phyloP scores from a whole-genome alignment of 1,140 invertebrate genomes.

The Rhopalosiphum padi region DNA sequence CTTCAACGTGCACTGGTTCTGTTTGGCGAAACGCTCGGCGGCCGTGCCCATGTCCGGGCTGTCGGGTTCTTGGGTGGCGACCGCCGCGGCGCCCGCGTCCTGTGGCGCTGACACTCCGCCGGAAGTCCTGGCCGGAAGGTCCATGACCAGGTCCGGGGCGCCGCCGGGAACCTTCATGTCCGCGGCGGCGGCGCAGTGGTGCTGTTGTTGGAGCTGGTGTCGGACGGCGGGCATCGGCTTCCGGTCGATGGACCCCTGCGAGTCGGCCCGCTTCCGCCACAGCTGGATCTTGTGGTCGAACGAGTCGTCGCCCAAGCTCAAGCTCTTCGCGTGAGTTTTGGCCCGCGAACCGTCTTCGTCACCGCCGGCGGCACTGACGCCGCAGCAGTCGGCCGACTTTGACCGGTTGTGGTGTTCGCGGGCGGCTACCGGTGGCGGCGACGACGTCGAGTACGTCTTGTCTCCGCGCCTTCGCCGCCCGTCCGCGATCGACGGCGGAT shows the following conservation, averaged over 20 bases:
- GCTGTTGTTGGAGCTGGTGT: neutral
- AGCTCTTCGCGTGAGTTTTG: slow-evolving; percentile 65
- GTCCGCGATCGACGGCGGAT: slow-evolving; percentile 1
- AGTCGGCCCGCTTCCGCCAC: slow-evolving; percentile 70
- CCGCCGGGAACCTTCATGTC: neutral
- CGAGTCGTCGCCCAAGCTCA: slow-evolving; percentile 64
- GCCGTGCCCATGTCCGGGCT: slow-evolving; percentile 76
- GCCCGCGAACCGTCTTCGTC: slow-evolving; percentile 14
- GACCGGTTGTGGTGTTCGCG: slow-evolving; percentile 26
- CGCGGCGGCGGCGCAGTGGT: neutral
- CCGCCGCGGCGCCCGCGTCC: slow-evolving; percentile 56
- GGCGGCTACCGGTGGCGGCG: neutral
- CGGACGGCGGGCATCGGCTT: neutral
- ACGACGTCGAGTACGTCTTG: neutral
- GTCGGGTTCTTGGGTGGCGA: slow-evolving; percentile 66
- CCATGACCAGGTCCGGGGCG: slow-evolving; percentile 89
- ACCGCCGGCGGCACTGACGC: neutral
- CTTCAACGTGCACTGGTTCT: slow-evolving; percentile 83
- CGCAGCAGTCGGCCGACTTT: slow-evolving; percentile 12
- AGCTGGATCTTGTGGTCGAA: slow-evolving; percentile 68
- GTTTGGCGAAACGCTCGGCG: slow-evolving; percentile 77
- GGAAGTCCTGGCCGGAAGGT: slow-evolving; percentile 69
- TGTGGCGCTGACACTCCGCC: neutral
- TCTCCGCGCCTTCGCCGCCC: neutral
- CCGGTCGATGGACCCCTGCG: slow-evolving; percentile 66